Evolutionary conservation across 2,888 invertebrate species (phyloP).

Genomic region (Morinoia aosen): DNA sequence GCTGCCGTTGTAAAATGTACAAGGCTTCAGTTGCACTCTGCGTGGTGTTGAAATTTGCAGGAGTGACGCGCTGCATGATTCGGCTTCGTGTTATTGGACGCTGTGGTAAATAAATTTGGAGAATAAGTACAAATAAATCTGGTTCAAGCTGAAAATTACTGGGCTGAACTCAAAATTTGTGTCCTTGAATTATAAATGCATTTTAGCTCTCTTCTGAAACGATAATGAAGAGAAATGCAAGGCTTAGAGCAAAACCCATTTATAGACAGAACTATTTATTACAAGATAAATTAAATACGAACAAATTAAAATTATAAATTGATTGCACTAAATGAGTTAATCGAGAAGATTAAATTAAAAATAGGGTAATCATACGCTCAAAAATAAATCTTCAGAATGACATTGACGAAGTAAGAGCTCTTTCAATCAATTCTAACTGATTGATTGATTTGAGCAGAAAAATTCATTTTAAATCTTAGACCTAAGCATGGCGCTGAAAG

Average conservation of each 20-base stretch:
- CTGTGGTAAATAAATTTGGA: no score
- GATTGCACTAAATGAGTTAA: no score
- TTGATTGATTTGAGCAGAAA: background rate
- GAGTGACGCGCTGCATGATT: background rate
- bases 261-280: background rate
- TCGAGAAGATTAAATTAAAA: background rate
- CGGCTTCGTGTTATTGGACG: background rate
- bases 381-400: background rate
- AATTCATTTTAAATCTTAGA: background rate
- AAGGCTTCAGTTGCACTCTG: background rate
- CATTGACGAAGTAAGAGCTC: background rate
- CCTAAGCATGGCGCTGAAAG: background rate
- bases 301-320: no score
- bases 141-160: background rate
- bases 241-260: background rate
- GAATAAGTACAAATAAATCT: background rate
- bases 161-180: background rate
- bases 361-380: background rate
- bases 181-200: background rate
- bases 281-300: background rate
- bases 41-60: background rate
- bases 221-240: background rate
- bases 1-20: background rate
- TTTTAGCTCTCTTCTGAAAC: background rate
- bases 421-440: background rate